Conservation (phyloP, 2,888 invertebrate genomes). For the Beris morrisii region DNA sequence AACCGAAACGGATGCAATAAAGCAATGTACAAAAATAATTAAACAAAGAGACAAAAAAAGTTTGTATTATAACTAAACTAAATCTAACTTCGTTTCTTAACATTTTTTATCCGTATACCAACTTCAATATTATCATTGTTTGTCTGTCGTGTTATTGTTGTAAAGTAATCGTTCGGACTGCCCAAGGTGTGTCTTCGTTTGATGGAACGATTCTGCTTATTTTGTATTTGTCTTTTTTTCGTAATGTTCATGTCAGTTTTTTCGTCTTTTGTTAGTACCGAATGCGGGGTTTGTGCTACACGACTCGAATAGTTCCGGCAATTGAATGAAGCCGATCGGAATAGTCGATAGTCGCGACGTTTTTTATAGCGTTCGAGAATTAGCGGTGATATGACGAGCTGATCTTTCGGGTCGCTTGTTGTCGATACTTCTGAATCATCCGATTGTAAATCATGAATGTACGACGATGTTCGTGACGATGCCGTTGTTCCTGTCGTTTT, state of each 20-base stretch:
- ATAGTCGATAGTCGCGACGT: conserved; percentile 54
- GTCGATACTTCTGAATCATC: conserved; percentile 51
- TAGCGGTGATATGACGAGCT: conserved; percentile 51
- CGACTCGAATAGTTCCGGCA: conserved; percentile 53
- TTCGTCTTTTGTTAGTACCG: conserved; percentile 67
- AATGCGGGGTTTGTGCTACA: conserved; percentile 36
- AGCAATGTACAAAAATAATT: too few relatives aligned
- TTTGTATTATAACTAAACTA: conserved; percentile 3
- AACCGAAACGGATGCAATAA: too few relatives aligned
- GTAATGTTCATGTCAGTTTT: conserved; percentile 80
- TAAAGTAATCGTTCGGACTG: conserved; percentile 78
- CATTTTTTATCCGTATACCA: conserved; percentile 53
- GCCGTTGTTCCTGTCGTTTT: conserved; percentile 9
- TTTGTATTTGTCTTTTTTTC: conserved; percentile 66
- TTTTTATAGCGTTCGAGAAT: conserved; percentile 55
- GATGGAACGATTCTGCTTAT: conserved; percentile 64
- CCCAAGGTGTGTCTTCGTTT: conserved; percentile 91
- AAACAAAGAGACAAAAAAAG: too few relatives aligned
- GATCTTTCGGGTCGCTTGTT: conserved; percentile 55
- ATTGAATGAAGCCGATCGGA: conserved; percentile 55
- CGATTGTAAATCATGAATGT: conserved; percentile 47
- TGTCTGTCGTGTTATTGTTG: conserved; percentile 40
- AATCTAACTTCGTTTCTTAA: conserved; percentile 26
- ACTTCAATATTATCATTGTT: conserved; percentile 52
- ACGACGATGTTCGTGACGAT: conserved; percentile 43